Conservation (phyloP, 30 jellyfish, hydroid and myxozoan genomes). For the Aurelia sp. region DNA sequence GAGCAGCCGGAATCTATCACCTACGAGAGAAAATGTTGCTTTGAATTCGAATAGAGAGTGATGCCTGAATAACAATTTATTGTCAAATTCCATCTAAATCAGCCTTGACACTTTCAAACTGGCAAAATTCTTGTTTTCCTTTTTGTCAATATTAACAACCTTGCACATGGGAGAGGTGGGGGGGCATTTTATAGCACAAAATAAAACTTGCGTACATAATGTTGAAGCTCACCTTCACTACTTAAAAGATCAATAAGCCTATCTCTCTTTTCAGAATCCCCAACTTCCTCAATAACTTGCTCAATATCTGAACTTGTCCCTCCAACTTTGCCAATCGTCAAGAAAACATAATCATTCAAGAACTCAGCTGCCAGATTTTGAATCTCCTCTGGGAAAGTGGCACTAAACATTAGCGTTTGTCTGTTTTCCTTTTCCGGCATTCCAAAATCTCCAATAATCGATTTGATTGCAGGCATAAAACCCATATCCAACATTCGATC, state of each 20-base stretch:
- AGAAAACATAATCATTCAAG: constrained; percentile 82
- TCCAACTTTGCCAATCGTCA: constrained; percentile 99
- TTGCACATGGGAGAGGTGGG: too few relatives aligned
- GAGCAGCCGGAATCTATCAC: too few relatives aligned
- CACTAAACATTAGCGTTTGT: constrained; percentile 96
- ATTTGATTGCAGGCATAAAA: constrained; percentile 81
- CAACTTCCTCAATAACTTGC: constrained; percentile 76
- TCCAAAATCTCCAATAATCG: constrained; percentile 69
- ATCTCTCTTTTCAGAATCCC: constrained; percentile 87
- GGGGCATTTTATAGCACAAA: background rate
- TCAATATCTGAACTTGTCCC: constrained; percentile 94
- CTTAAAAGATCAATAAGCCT: constrained; percentile 77
- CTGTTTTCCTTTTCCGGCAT: constrained; percentile 92
- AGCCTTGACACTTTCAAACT: too few relatives aligned
- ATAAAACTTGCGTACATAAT: background rate
- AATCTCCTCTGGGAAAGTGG: constrained; percentile 97
- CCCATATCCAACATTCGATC: constrained; percentile 99
- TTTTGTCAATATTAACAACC: too few relatives aligned
- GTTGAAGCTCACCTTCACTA: constrained; percentile 66
- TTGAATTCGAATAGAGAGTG: too few relatives aligned
- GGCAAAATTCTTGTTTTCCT: too few relatives aligned
- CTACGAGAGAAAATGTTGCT: too few relatives aligned
- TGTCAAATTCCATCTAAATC: too few relatives aligned
- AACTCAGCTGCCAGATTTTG: constrained; percentile 96
- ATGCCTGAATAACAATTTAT: too few relatives aligned